phyloP scores from a whole-genome alignment of 23 tunicate genomes.

The Ciona savignyi region DNA sequence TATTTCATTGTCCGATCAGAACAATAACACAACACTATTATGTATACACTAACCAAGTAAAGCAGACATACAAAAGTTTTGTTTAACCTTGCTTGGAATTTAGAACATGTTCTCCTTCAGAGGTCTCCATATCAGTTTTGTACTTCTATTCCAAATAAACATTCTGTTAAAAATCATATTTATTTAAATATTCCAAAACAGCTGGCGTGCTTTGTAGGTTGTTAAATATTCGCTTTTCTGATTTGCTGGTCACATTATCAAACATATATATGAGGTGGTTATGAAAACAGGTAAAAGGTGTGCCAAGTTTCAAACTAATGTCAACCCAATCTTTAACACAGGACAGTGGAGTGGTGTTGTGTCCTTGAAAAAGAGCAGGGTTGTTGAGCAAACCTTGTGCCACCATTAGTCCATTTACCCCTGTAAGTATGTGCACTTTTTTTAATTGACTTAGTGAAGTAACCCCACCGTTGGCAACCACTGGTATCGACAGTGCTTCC shows the following conservation, averaged over 20 bases:
- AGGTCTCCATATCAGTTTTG: too few species aligned
- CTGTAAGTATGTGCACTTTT: conserved; percentile 40
- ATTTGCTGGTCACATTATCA: conserved; percentile 41
- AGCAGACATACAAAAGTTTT: too few species aligned
- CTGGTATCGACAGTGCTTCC: conserved; percentile 57
- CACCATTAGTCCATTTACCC: conserved; percentile 83
- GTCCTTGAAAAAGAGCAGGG: conserved; percentile 67
- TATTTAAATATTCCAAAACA: conserved; percentile 49
- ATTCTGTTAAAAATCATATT: conserved; percentile 14
- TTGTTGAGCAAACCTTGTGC: conserved; percentile 83
- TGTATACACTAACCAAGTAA: too few species aligned
- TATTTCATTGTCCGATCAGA: too few species aligned
- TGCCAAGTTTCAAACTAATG: conserved; percentile 19
- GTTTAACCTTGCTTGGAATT: too few species aligned
- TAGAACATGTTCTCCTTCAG: too few species aligned
- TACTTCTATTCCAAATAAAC: too few species aligned
- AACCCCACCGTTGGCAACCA: conserved; percentile 79
- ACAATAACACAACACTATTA: too few species aligned
- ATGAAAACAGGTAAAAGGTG: conserved; percentile 75
- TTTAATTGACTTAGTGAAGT: conserved; percentile 28
- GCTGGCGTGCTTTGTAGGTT: conserved; percentile 44
- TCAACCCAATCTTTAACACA: conserved; percentile 72
- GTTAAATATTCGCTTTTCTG: conserved; percentile 81
- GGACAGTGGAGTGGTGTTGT: conserved; percentile 39
- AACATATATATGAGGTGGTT: conserved; percentile 93